Evolutionary conservation across 2,888 invertebrate species (phyloP).

Genomic region (Drosophila phalerata): DNA sequence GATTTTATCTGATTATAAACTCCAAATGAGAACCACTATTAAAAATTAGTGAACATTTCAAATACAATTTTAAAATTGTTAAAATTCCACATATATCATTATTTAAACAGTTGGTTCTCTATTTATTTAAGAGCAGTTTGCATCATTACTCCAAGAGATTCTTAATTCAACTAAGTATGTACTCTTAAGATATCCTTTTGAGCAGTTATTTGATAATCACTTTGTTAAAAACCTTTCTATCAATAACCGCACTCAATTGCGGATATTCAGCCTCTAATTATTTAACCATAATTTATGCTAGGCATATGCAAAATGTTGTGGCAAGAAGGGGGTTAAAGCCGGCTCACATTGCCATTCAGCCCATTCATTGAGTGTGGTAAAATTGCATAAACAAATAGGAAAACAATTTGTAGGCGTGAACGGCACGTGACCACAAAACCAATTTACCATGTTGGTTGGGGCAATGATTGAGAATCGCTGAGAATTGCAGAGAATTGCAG

Average conservation of each 20-base stretch:
- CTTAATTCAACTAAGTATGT: background rate
- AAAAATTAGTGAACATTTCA: background rate
- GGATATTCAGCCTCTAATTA: conserved; percentile 22
- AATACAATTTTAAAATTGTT: background rate
- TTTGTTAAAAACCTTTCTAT: conserved; percentile 38
- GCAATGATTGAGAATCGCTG: conserved; percentile 39
- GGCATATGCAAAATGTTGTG: conserved; percentile 58
- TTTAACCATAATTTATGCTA: conserved; percentile 65
- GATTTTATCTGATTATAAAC: background rate
- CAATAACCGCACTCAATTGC: conserved; percentile 49
- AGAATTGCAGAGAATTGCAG: conserved; percentile 14
- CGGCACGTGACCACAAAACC: conserved; percentile 81
- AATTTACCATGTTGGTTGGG: conserved; percentile 64
- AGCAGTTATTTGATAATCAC: conserved; percentile 1
- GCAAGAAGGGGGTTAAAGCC: conserved; percentile 40
- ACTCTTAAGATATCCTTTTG: background rate
- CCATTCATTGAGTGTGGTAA: conserved; percentile 48
- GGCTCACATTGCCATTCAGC: conserved; percentile 26
- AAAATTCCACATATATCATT: too few species aligned
- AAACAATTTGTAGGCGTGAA: conserved; percentile 79
- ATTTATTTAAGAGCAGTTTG: background rate
- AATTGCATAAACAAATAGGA: conserved; percentile 80
- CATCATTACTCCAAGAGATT: background rate
- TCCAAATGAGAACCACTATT: too few species aligned
- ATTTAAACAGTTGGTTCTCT: too few species aligned